phyloP scores from a whole-genome alignment of 2,888 invertebrate genomes.

The Desoria tigrina region DNA sequence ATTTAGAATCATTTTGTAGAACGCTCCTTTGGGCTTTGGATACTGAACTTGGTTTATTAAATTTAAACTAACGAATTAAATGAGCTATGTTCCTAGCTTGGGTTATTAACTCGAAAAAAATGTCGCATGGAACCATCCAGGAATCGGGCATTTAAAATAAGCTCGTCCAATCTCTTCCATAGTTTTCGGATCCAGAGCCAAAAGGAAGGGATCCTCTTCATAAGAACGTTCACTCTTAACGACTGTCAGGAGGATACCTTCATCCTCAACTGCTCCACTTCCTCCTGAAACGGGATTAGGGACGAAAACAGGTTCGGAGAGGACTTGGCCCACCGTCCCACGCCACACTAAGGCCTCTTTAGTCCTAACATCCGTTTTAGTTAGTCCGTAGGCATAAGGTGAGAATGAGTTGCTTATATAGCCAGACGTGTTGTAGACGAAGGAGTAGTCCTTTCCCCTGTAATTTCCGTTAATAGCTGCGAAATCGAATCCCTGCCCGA shows the following conservation, averaged over 20 bases:
- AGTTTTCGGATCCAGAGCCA: constrained; percentile 56
- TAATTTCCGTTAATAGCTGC: constrained; percentile 59
- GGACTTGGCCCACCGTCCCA: constrained; percentile 55
- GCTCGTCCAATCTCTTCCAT: constrained; percentile 57
- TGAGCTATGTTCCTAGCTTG: too few species aligned
- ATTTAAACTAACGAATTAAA: too few species aligned
- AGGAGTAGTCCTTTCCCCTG: constrained; percentile 57
- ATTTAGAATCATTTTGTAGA: too few species aligned
- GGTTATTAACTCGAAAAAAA: too few species aligned
- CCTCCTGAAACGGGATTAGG: constrained; percentile 54
- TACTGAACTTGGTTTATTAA: too few species aligned
- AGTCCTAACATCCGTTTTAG: constrained; percentile 57
- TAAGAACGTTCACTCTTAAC: constrained; percentile 52
- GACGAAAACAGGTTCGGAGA: constrained; percentile 60
- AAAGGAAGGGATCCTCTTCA: constrained; percentile 52
- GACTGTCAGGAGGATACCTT: constrained; percentile 56
- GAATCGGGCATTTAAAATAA: too few species aligned
- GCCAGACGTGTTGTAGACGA: constrained; percentile 59
- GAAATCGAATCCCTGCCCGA: constrained; percentile 57
- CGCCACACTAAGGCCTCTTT: constrained; percentile 55
- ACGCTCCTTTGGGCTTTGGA: too few species aligned
- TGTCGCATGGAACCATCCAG: too few species aligned
- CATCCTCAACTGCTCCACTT: constrained; percentile 57
- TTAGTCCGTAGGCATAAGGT: constrained; percentile 54
- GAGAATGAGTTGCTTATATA: constrained; percentile 43